A percentile compares a stretch with the other conserved stretches of the same genome.
Evolutionary conservation across 2,797 vertebrate genomes (phyloP).

Genomic region (Echeneis naucrates): DNA sequence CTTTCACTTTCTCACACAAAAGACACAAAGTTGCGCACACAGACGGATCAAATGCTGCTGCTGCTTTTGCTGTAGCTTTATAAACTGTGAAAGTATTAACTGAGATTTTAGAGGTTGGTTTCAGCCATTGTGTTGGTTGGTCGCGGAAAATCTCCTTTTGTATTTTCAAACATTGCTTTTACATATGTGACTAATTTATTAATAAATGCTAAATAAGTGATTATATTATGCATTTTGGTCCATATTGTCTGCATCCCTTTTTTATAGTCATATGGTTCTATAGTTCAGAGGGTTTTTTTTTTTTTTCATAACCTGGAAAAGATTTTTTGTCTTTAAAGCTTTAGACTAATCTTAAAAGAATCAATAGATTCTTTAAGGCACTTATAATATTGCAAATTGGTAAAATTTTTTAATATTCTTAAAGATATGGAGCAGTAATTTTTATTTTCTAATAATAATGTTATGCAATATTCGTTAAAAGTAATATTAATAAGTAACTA

Average conservation of each 20-base stretch:
- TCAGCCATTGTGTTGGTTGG: neutral
- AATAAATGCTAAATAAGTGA: neutral
- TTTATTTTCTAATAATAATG: too few relatives aligned
- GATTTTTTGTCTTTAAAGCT: too few relatives aligned
- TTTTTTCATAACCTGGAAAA: neutral
- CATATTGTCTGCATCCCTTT: too few relatives aligned
- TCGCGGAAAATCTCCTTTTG: neutral
- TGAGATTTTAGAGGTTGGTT: neutral
- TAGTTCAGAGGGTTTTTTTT: neutral
- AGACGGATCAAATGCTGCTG: neutral
- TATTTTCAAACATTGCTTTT: neutral
- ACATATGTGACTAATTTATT: neutral
- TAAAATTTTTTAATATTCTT: neutral
- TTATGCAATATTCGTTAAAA: too few relatives aligned
- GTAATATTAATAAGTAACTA: neutral
- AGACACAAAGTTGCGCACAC: slow-evolving; percentile 8
- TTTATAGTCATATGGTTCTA: too few relatives aligned
- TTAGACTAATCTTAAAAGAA: neutral
- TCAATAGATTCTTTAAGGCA: too few relatives aligned
- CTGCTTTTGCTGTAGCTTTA: neutral
- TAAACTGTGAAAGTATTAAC: neutral
- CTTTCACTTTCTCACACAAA: slow-evolving; percentile 42
- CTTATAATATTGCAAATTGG: too few relatives aligned
- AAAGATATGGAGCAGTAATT: too few relatives aligned
- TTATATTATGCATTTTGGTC: neutral